Percentiles rank a stretch among this genome's conserved stretches.
These are phyloP conservation scores for Erpobdella octoculata DNA, from an alignment of 2,888 invertebrate species.

Conservation along the genomic window DNA sequence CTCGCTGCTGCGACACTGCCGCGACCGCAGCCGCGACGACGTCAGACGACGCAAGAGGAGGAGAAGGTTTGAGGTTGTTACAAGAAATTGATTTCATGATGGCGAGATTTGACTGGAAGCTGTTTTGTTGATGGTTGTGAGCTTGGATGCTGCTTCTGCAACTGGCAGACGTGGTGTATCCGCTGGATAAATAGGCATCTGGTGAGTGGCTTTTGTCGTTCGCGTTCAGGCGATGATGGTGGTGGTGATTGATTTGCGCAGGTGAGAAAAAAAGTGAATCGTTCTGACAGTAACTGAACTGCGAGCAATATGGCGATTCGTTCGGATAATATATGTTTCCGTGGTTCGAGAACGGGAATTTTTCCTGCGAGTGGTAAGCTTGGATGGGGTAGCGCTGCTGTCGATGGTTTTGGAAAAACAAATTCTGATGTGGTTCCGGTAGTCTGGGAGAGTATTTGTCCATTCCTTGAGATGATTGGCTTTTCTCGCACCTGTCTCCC, in stretches of 20 bases:
- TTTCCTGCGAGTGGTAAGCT: background rate
- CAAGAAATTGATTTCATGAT: constrained; percentile 6
- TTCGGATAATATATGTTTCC: constrained; percentile 5
- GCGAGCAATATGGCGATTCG: constrained; percentile 18
- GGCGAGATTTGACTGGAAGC: background rate
- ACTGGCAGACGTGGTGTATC: background rate
- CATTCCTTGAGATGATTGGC: background rate
- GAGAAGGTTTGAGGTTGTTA: constrained; percentile 21
- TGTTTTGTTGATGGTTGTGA: background rate
- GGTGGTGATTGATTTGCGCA: background rate
- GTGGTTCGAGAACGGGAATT: background rate
- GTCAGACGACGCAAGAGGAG: background rate
- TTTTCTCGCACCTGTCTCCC: background rate
- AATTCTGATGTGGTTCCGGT: background rate
- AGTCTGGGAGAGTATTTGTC: background rate
- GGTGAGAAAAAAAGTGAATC: constrained; percentile 21
- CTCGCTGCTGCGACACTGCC: constrained; percentile 47
- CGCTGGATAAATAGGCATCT: constrained; percentile 3
- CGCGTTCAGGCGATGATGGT: constrained; percentile 6
- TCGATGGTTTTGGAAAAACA: background rate
- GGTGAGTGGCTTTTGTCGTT: constrained; percentile 13
- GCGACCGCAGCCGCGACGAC: constrained; percentile 1
- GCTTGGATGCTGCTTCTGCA: background rate
- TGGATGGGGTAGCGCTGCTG: constrained; percentile 10
- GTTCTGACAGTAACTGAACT: constrained; percentile 13